These are phyloP conservation scores for Laterallus jamaicensis DNA, from an alignment of 2,113 vertebrate species.

Conservation along the genomic window DNA sequence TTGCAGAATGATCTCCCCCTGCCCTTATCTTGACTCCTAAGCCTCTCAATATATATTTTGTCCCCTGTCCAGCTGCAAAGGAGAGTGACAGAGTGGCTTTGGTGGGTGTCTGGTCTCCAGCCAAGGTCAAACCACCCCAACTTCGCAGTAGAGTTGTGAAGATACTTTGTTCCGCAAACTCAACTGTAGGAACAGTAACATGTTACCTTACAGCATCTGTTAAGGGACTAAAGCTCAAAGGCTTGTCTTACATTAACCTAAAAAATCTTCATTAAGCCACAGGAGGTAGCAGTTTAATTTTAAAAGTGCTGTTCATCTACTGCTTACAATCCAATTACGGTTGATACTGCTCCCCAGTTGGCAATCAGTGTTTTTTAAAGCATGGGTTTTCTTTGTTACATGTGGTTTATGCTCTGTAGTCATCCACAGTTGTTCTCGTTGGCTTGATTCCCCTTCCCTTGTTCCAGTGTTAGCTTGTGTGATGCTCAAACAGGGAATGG, in stretches of 20 bases:
- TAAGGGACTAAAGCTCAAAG: background rate
- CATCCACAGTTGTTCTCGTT: background rate
- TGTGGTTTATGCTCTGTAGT: background rate
- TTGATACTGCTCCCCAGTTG: background rate
- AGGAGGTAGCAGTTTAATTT: background rate
- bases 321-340: background rate
- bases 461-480: background rate
- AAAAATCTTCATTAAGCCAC: background rate
- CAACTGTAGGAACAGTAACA: background rate
- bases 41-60: too few species aligned
- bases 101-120: too few species aligned
- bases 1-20: too few species aligned
- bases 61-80: too few species aligned
- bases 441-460: background rate
- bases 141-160: background rate
- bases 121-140: too few species aligned
- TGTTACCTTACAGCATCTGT: background rate
- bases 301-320: background rate
- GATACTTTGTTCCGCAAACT: background rate
- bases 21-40: too few species aligned
- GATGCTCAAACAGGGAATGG: background rate
- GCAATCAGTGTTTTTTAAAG: background rate
- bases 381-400: background rate
- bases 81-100: too few species aligned
- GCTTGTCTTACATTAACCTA: background rate